These are phyloP conservation scores for Urophycis tenuis DNA, from an alignment of 2,797 vertebrate genomes.

Conservation along the genomic window DNA sequence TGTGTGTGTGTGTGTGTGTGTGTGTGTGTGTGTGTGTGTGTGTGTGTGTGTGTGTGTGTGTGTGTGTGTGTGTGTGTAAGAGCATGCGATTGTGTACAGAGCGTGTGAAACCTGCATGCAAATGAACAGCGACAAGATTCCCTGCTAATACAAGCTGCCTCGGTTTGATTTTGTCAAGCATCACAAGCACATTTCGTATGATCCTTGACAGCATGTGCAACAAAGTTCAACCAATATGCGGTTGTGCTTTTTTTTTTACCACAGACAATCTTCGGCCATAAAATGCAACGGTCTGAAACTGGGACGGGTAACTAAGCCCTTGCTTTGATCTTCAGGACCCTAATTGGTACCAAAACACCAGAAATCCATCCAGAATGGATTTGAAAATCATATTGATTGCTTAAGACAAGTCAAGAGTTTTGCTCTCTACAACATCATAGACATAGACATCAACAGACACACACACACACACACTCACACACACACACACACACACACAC, in stretches of 20 bases:
- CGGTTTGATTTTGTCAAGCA: not conserved
- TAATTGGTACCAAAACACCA: not conserved
- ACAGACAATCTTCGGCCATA: not conserved
- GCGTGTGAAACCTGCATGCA: too few species aligned
- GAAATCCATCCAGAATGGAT: not conserved
- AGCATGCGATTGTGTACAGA: too few species aligned
- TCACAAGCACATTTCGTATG: not conserved
- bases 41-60: too few species aligned
- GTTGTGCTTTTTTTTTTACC: not conserved
- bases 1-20: too few species aligned
- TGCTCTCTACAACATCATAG: not conserved
- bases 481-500: not conserved
- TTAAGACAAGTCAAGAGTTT: not conserved
- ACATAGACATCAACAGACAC: not conserved
- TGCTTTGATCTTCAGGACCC: not conserved
- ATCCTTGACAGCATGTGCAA: not conserved
- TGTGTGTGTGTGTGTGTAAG: too few species aligned
- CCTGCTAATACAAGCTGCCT: not conserved
- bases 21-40: too few species aligned
- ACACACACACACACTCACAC: not conserved
- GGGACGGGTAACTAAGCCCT: not conserved
- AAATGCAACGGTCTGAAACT: not conserved
- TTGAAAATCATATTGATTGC: not conserved
- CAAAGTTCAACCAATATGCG: not conserved
- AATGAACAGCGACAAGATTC: not conserved